Evolutionary conservation across 2,888 invertebrate species (phyloP), one percentile per base, ranked within the genome.

Genomic region (Eudasyphora cyanicolor): DNA sequence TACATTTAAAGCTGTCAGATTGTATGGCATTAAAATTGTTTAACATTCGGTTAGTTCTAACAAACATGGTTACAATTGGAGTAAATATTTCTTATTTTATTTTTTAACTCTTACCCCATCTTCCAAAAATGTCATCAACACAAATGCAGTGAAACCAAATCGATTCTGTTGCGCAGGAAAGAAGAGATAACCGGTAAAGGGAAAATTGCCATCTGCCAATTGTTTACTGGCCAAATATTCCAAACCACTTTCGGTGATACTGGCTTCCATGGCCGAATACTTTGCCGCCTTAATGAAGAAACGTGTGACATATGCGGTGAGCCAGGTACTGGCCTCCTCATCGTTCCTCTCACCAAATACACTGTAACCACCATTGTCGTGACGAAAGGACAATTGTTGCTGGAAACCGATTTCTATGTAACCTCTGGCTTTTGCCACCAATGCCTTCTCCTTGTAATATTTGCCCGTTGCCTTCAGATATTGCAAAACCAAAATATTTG

Each of bases 221-320:
- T 97, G 97, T 82, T 94, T 93, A 8, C 93, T 92, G 0, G 94
- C 93, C 69, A 98, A 92, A 95, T 96, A 98, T 54, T 94, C 92
- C 6, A 97, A 91, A 4, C 96, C 95, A 42, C 94, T 93, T 8
- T 93, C 92, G 67, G 97, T 93, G 5, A 96, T 93, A 71, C 92
- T 92, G 45, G 94, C 93, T 83, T 97, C 97, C 94, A 94, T 93
- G 7, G 64, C n/a, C 17, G 96, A 95, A 88, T 95, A 95, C 17
- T 93, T 92, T 32, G 92, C 93, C 0, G 97, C 97, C 91, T 96
- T 95, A 76, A 94, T 94, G 91, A 97, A 96, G 0, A 96, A 95
- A 86, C 95, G 94, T 0, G 95, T 94, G 0, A 97, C 96, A 89
- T 97, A 97, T 0, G 97, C 97, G 1, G 97, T 97, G 82, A 98